Conservation (phyloP, 64 coral and sea anemone genomes). For the Acropora yongei region DNA sequence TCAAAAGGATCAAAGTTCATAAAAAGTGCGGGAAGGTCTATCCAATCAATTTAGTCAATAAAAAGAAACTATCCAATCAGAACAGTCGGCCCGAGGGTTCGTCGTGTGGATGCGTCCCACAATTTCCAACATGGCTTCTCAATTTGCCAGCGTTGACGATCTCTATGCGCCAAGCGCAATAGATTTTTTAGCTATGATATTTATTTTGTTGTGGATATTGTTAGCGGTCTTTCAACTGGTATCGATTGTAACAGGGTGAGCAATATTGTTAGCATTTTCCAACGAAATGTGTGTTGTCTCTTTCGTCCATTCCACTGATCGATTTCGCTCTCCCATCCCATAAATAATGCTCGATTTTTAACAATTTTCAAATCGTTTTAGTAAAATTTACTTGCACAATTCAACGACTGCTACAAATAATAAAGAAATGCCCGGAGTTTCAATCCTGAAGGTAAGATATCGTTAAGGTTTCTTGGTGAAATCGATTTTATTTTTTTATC, state of each 20-base stretch:
- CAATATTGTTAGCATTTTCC: background rate
- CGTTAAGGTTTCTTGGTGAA: background rate
- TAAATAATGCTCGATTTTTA: background rate
- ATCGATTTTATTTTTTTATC: background rate
- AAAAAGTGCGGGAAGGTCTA: conserved; percentile 35
- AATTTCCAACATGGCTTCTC: conserved; percentile 76
- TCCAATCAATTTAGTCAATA: conserved; percentile 17
- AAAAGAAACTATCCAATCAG: conserved; percentile 10
- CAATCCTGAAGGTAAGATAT: conserved; percentile 83
- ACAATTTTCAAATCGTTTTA: background rate
- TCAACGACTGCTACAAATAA: conserved; percentile 71
- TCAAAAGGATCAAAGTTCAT: background rate
- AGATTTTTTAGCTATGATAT: conserved; percentile 73
- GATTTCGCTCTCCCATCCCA: background rate
- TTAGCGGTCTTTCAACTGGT: conserved; percentile 81
- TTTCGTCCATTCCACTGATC: background rate
- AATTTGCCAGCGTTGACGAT: conserved; percentile 34
- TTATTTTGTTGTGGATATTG: conserved; percentile 80
- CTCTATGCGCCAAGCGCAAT: conserved; percentile 66
- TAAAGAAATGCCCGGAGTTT: conserved; percentile 90
- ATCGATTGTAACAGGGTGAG: conserved; percentile 86
- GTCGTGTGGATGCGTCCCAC: background rate
- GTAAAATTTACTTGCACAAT: conserved; percentile 86
- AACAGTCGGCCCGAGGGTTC: conserved; percentile 5
- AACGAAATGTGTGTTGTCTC: background rate